Base-by-base conservation (phyloP, 1,140 invertebrate genomes). In the Bombus balteatus region DNA sequence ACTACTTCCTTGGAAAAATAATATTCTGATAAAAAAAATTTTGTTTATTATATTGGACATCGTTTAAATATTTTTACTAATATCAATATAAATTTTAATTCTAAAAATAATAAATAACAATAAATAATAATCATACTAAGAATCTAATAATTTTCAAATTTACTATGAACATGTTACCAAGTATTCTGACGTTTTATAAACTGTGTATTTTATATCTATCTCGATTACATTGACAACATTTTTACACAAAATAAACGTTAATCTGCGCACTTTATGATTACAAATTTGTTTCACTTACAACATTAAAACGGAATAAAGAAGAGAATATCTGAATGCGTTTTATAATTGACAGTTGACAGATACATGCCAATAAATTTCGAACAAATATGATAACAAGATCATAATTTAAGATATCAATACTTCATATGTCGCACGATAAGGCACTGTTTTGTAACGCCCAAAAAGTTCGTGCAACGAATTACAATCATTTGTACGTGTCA, bases 271-370 rank as follows among this genome's bases (percentile, higher is more conserved):
- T 37, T 75, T 9, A 39, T 18, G 25, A 57, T 53, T 4, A 34
- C 4, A 34, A 65, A 62, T n/a, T 65, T 70, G n/a, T 18, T 57
- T 53, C 57, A 83, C 70, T 88, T 88, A 65, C 74, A 34, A 74
- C 34, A 88, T 88, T 59, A 72, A 53, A 47, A n/a, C n/a, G 25
- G 18, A 37, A 72, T 37, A 28, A 68, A 57, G 15, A 15, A 25
- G 3, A 15, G 9, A 59, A 39, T 32, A 39, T 59, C 59, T 77
- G 22, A 57, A 83, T 57, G 57, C 72, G 47, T 70, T 28, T 73
- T 74, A 28, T 13, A 80, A 83, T 47, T 89, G 83, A 89, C 80
- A 89, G 88, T 83, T 89, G 76, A 89, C 76, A 72, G 18, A 53
- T 79, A 59, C 39, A n/a, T 22, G 34, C 28, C 28, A 71, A 70